A percentile compares a stretch with the other conserved stretches of the same genome.
These are phyloP conservation scores for Pachymerium ferrugineum DNA, from an alignment of 2,888 invertebrate species.

Conservation along the genomic window DNA sequence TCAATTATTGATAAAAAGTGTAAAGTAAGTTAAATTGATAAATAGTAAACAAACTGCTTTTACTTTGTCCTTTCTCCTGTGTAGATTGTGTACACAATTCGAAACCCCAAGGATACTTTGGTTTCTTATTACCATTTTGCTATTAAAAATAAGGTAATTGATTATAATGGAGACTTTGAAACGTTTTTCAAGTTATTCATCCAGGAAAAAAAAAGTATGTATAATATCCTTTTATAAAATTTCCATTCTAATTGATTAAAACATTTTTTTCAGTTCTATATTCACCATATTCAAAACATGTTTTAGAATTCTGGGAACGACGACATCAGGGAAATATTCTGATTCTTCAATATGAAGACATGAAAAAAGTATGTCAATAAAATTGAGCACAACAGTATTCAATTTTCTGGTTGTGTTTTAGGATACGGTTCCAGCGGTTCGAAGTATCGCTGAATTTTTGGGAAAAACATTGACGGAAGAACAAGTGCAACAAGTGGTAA, in stretches of 20 bases:
- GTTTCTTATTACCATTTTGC: conserved; percentile 76
- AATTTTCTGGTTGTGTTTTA: conserved; percentile 39
- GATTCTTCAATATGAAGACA: conserved; percentile 32
- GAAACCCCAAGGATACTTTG: conserved; percentile 79
- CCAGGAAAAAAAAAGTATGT: not conserved
- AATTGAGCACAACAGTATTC: not conserved
- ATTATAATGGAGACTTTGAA: conserved; percentile 19
- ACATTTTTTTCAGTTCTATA: conserved; percentile 25
- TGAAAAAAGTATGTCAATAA: conserved; percentile 33
- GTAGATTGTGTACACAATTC: conserved; percentile 74
- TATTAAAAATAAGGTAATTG: conserved; percentile 56
- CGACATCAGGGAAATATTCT: conserved; percentile 34
- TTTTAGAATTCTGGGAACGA: conserved; percentile 33
- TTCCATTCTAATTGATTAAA: not conserved
- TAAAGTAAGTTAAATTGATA: conserved; percentile 35
- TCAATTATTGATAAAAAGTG: conserved; percentile 36
- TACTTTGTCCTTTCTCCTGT: not conserved
- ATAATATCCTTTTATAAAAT: not conserved
- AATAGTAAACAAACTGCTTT: not conserved
- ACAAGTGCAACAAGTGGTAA: conserved; percentile 61
- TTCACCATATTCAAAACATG: conserved; percentile 31
- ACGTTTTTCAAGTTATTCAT: conserved; percentile 16
- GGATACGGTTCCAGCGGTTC: conserved; percentile 63
- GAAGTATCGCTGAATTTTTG: conserved; percentile 66
- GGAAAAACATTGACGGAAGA: conserved; percentile 61